Evolutionary conservation across 1,140 invertebrate genomes (phyloP), one percentile per base, ranked within the genome.

Genomic region (Heliconius eleuchia): DNA sequence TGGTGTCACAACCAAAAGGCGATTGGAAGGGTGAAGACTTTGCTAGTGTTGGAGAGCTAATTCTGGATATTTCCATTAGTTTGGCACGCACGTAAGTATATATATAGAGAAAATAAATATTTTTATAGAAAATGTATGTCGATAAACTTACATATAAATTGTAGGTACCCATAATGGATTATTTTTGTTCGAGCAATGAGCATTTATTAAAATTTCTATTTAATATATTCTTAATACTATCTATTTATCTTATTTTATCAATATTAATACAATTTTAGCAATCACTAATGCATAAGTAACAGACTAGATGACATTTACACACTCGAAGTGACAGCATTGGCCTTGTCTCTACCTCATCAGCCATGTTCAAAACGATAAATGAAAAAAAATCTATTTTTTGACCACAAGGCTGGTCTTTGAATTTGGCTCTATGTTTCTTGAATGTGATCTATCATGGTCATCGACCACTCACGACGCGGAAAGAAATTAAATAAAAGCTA

Each of bases 61-160:
- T 99, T 71, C 94, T 98, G 72, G 98, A 99, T 91, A 97, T 98
- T 82, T 97, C 97, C 5, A 96, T 97, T 55, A 97, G 97, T 87
- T 95, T 99, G 72, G 97, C 98, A 7, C 96, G 97, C 92, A 97
- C 96, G 98, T 98, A 96, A 97, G 97, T 96, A 50, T 80, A 30
- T 30, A 30, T 30, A 2, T 30, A 34, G 34, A 34, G 34, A 34
- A 34, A 34, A 34, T 7, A 34, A 6, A 6, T 34, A 6, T 34
- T 37, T 37, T 4, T 46, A 16, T 46, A 4, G 13, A 46, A 46
- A 16, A 4, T 46, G 4, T 16, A 5, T 46, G 0, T 46, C 2
- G 4, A 4, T 46, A 1, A 46, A 46, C 42, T 13, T 46, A 46
- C 1, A 16, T 46, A 4, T 46, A 46, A 0, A 3, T 0, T 46